Percentiles rank a stretch among this genome's conserved stretches.
Conservation (phyloP, 2,797 vertebrate genomes). For the Xiphophorus birchmanni region DNA sequence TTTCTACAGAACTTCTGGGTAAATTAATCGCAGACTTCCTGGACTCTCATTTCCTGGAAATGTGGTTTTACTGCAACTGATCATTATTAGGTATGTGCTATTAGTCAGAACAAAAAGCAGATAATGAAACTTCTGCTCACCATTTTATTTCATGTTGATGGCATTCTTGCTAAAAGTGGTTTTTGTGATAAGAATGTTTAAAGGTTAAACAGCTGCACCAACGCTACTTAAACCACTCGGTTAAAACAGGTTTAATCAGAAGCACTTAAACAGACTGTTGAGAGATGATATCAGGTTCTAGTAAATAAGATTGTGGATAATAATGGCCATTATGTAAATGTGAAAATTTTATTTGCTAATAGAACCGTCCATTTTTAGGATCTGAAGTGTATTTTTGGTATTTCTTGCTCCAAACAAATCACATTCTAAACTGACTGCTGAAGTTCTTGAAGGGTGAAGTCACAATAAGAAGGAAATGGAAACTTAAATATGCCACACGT, state of each 20-base stretch:
- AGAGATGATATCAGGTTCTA: not conserved
- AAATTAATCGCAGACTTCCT: not conserved
- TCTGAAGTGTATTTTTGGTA: not conserved
- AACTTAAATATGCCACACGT: not conserved
- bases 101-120: not conserved
- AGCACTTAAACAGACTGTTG: not conserved
- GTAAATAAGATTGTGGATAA: not conserved
- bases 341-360: not conserved
- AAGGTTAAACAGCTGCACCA: slow-evolving; percentile 12
- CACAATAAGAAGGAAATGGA: not conserved
- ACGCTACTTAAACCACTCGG: not conserved
- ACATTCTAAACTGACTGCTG: not conserved
- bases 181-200: not conserved
- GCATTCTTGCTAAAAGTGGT: not conserved
- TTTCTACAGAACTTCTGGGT: not conserved
- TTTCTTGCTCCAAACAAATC: not conserved
- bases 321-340: not conserved
- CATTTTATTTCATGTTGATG: slow-evolving; percentile 1
- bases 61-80: not conserved
- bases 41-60: not conserved
- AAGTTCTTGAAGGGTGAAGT: not conserved
- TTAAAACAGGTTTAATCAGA: not conserved
- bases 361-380: not conserved
- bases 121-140: not conserved
- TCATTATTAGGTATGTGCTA: not conserved